phyloP scores from a whole-genome alignment of 2,797 vertebrate genomes.

The Fistularia tabacaria region DNA sequence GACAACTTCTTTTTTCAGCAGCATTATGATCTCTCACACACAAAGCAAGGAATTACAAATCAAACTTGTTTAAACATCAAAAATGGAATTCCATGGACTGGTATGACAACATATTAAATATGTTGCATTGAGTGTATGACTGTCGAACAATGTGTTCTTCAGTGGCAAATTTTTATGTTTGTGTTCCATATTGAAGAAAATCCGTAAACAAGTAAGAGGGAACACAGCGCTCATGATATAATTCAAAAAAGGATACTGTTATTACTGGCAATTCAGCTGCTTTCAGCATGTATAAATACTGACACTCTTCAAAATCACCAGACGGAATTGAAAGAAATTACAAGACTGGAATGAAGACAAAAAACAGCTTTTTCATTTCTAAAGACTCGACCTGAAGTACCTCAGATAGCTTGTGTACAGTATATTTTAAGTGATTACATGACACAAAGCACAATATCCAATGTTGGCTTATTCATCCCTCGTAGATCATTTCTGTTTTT shows the following conservation, averaged over 20 bases:
- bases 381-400: slow-evolving; percentile 16
- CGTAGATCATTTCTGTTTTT: not conserved
- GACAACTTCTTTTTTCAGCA: not conserved
- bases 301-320: not conserved
- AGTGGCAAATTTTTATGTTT: too few relatives aligned
- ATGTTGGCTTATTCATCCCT: slow-evolving; percentile 15
- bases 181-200: too few relatives aligned
- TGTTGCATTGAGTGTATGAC: too few relatives aligned
- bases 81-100: too few relatives aligned
- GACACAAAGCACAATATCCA: slow-evolving; percentile 13
- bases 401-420: slow-evolving; percentile 9
- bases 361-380: slow-evolving; percentile 14
- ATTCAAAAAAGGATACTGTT: too few relatives aligned
- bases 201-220: too few relatives aligned
- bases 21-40: not conserved
- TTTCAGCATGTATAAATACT: not conserved
- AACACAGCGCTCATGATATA: too few relatives aligned
- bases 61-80: too few relatives aligned
- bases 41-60: not conserved
- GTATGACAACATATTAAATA: too few relatives aligned
- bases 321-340: slow-evolving; percentile 24
- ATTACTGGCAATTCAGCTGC: not conserved
- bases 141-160: too few relatives aligned
- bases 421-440: slow-evolving; percentile 9
- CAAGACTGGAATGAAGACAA: slow-evolving; percentile 18